Percentiles rank a stretch among this genome's conserved stretches.
These are phyloP conservation scores for Aromia moschata DNA, from an alignment of 2,888 invertebrate genomes.

Conservation along the genomic window DNA sequence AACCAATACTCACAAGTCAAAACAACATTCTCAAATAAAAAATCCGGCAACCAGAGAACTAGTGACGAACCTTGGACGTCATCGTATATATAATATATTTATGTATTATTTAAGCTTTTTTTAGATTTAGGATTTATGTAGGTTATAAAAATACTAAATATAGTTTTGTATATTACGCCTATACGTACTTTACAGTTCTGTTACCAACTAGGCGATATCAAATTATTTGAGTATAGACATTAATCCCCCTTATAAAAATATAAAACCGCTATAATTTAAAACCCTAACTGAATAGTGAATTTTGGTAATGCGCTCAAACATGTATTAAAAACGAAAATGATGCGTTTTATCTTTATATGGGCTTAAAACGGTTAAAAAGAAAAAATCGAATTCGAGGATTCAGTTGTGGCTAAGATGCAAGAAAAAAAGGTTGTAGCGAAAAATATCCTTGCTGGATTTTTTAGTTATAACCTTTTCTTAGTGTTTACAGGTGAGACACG, in stretches of 20 bases:
- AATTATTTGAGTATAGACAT: background rate
- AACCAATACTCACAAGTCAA: too few species aligned
- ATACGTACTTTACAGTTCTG: too few species aligned
- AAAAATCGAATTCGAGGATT: background rate
- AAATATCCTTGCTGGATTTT: background rate
- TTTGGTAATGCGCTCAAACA: background rate
- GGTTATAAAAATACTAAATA: too few species aligned
- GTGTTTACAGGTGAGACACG: background rate
- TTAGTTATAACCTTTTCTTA: background rate
- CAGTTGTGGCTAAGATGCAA: background rate
- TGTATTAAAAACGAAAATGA: background rate
- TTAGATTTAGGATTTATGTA: too few species aligned
- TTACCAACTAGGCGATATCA: background rate
- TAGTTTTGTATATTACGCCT: too few species aligned
- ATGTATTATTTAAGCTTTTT: too few species aligned
- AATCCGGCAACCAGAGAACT: too few species aligned
- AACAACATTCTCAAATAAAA: too few species aligned
- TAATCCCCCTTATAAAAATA: background rate
- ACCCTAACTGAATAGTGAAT: too few species aligned
- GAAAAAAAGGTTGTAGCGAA: background rate
- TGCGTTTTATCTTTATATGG: background rate
- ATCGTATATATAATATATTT: too few species aligned
- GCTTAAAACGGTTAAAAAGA: background rate
- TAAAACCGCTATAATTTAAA: background rate
- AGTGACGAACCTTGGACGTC: too few species aligned